Base-by-base conservation (phyloP, 2,797 vertebrate species). In the Cossypha dichroa region DNA sequence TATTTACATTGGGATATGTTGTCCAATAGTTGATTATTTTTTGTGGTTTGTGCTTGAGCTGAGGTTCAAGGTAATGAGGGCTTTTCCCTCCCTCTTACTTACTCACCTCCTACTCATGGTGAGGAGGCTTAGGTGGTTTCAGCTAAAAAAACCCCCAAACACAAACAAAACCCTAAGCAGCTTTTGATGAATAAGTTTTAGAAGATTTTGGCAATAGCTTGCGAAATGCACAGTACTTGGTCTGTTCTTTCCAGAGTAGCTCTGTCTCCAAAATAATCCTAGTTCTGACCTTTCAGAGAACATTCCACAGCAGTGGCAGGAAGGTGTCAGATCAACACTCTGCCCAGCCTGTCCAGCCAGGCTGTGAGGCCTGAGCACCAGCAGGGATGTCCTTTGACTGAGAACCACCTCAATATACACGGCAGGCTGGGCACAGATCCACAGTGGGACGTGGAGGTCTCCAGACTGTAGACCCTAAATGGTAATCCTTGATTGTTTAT, bases 1-100 rank as follows among this genome's bases (percentile, higher is more conserved):
- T 95, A 97, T 97, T 93, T 78, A 89, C 34, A 33, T 19, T 79
- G 49, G 56, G 63, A 48, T 75, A 28, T 66, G 70, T 91, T 80
- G 94, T 64, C 93, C 70, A 94, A 55, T 76, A 85, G 88, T 58
- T 95, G 95, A 85, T 96, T 94, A 70, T 96, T 96, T 96, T 96
- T 88, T 89, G 76, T 92, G 93, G 94, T 95, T 92, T 76, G 38
- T 84, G 66, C 86, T 94, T 85, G 88, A 96, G 64, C 73, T 93
- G 86, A 84, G n/a, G 59, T 93, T 94, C 62, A 92, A 74, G 85
- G 73, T 51, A 83, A 26, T 20, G 29, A 81, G 33, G 79, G 34
- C 33, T 95, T 94, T 83, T 78, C 29, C 56, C 28, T 94, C 74
- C 9, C 69, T 76, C 56, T 31, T 49, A 38, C 29, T 75, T 48